Evolutionary conservation across 2,888 invertebrate species (phyloP).

Genomic region (Aelia acuminata): DNA sequence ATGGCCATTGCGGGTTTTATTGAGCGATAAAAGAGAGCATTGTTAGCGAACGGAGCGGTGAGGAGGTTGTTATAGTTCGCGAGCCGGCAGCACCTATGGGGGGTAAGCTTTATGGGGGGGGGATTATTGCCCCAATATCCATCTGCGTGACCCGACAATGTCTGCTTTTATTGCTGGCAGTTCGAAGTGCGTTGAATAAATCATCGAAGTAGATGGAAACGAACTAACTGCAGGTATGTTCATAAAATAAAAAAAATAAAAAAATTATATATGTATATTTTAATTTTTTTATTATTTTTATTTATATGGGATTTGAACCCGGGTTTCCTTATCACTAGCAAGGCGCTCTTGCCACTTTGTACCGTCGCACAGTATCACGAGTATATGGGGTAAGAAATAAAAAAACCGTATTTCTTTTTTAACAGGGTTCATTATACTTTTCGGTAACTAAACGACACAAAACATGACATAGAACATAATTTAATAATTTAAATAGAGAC

Average conservation of each 20-base stretch:
- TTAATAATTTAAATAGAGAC: too few relatives aligned
- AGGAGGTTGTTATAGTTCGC: neutral
- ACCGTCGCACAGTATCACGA: too few relatives aligned
- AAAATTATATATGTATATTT: too few relatives aligned
- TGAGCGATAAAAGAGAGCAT: conserved; percentile 14
- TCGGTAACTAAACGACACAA: too few relatives aligned
- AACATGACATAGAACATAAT: too few relatives aligned
- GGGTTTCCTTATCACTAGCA: too few relatives aligned
- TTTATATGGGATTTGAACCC: too few relatives aligned
- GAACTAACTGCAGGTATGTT: neutral
- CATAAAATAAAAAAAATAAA: neutral
- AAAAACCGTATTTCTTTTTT: too few relatives aligned
- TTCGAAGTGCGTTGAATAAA: neutral
- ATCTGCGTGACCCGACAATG: neutral
- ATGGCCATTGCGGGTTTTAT: neutral
- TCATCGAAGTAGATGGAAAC: neutral
- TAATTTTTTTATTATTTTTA: too few relatives aligned
- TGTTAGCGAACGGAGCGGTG: neutral
- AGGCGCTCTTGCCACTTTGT: too few relatives aligned
- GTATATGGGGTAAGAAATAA: too few relatives aligned
- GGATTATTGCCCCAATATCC: neutral
- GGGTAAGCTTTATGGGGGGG: neutral
- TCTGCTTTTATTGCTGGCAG: neutral
- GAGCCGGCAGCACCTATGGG: neutral
- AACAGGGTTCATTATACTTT: too few relatives aligned